Evolutionary conservation across 2,797 vertebrate species (phyloP), one percentile per base, ranked within the genome.

Genomic region (Aselliscus stoliczkanus): DNA sequence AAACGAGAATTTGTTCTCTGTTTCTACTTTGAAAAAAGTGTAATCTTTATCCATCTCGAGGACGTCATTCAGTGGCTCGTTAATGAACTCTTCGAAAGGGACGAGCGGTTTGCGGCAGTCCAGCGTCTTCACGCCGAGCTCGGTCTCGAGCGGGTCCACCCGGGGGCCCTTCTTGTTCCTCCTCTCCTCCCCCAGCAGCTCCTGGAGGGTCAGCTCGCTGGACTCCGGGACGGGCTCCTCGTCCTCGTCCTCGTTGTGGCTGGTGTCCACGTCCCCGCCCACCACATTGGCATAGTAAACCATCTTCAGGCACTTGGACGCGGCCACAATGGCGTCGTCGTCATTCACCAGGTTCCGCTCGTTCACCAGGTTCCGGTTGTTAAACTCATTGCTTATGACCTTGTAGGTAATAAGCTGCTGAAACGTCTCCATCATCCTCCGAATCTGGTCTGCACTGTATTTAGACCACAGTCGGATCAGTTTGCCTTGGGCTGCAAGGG

Each of bases 41-140:
- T 99, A 99, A 97, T 99, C 99, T 98, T 99, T 99, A 98, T 99
- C 99, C 99, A 99, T 99, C 98, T 99, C 99, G 97, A 99, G 98
- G 97, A 99, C 99, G 47, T 99, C 99, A 83, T 99, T 99, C 95
- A 99, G 98, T 25, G 99, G 99, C 98, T 99, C 99, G 73, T 99
- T 99, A 87, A 99, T 98, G 97, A 99, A 99, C 90, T 99, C 99
- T 96, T 99, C 99, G 87, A 99, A 99, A 70, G 99, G 99, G 97
- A 99, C 99, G 96, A 99, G 99, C 84, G 99, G 99, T 95, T 98
- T 98, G 73, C 99, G 98, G 98, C 99, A 99, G 93, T 99, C 99
- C 58, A 99, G 98, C 17, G 99, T 98, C 97, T 99, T 99, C 81
- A 99, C 98, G 65, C 99, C 99, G 73, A 99, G 99, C 97, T 99